Conservation (phyloP, 2,113 vertebrate species). For the human region GRCh38 chr9:87978501-87979000, state of each 20-base stretch:
- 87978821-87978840: not conserved
- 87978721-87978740: not conserved
- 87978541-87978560: too few species aligned
- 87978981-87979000: not conserved
- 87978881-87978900: not conserved
- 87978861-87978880: not conserved
- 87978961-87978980: not conserved
- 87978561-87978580: too few species aligned
- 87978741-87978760: not conserved
- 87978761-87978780: not conserved
- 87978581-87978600: too few species aligned
- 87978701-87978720: not conserved
- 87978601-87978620: not conserved
- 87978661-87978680: not conserved
- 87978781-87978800: not conserved
- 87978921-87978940: not conserved
- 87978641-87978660: not conserved
- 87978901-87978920: not conserved
- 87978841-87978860: not conserved
- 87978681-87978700: not conserved
- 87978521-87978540: too few species aligned
- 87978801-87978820: not conserved
- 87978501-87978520: too few species aligned
- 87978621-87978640: not conserved
- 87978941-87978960: not conserved